Base-by-base conservation (phyloP, 2,888 invertebrate genomes). In the Drosophila robusta region DNA sequence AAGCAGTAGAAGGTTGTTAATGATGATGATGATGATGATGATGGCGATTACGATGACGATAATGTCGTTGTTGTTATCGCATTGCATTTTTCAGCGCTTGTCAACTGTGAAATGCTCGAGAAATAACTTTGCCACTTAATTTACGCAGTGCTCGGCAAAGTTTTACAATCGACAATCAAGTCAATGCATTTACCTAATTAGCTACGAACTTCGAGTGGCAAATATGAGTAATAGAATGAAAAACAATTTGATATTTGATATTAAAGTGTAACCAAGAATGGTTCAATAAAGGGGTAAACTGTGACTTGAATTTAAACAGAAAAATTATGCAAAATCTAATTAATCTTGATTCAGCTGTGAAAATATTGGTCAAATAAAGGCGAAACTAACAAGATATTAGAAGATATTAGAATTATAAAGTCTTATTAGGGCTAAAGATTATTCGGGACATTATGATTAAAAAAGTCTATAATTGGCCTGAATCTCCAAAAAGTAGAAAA, bases 181-280 rank as follows among this genome's bases (percentile, higher is more conserved):
- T 34, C 65, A 69, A 62, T 51, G 62, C 75, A 79, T 82, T 82
- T 75, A 34, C 46, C 82, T 85, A 82, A 82, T 82, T 82, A 82
- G 85, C 71, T 36, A 26, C 62, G 26, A 55, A 34, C 24, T 66
- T 45, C 14, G 42, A 47, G 26, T 42, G 45, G 7, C 6, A 34
- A 12, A 34, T 12, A 34, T 22, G 44, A 24, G 1, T 32, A 24
- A 29, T 9, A 14, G 24, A 44, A 22, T 42, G 49, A 39, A 51
- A 54, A 62, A 45, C 38, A 47, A 47, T n/a, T 22, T 11, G 16
- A 51, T 11, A 47, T n/a, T 22, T 11, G 16, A 51, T 11, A n/a
- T 47, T 36, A 1, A 24, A 16, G 36, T 14, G 14, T 14, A 16
- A 11, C 49, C 49, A 51, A 34, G 3, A 22, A 22, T 22, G 3